phyloP scores from a whole-genome alignment of 1,140 invertebrate species.

The Zaprionus camerounensis region DNA sequence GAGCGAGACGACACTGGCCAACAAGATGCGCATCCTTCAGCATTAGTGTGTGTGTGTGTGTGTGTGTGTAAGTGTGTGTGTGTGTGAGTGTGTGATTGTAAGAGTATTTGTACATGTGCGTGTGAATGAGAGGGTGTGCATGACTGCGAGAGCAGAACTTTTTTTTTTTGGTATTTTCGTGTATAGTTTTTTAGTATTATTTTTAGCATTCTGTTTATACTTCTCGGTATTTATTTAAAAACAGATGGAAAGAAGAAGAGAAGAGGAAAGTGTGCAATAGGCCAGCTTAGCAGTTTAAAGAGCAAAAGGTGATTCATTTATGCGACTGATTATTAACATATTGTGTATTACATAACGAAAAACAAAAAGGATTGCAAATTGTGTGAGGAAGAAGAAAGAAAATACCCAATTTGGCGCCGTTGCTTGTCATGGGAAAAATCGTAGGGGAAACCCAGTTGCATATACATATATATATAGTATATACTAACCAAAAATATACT shows the following conservation, averaged over 20 bases:
- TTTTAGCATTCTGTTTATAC: neutral
- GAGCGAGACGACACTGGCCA: conserved; percentile 65
- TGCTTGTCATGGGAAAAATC: conserved; percentile 33
- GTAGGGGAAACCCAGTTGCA: neutral
- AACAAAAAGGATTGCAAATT: conserved; percentile 32
- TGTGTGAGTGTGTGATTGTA: conserved; percentile 1
- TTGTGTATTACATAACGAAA: conserved; percentile 54
- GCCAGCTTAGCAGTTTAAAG: conserved; percentile 27
- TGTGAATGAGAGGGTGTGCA: conserved; percentile 10
- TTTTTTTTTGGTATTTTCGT: conserved; percentile 26
- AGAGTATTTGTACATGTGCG: neutral
- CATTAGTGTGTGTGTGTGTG: conserved; percentile 41
- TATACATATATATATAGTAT: neutral
- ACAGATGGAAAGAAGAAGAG: neutral
- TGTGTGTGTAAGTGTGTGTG: neutral
- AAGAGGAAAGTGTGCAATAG: neutral
- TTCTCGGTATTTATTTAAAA: neutral
- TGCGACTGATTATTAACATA: conserved; percentile 83
- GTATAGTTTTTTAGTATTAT: conserved; percentile 2
- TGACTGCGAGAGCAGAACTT: conserved; percentile 1
- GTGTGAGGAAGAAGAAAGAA: neutral
- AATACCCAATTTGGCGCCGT: conserved; percentile 19
- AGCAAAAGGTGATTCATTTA: conserved; percentile 78
- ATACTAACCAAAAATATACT: neutral
- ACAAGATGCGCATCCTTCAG: conserved; percentile 69